Percentiles rank a stretch among this genome's conserved stretches.
Conservation (phyloP, 2,888 invertebrate genomes). For the Pyrrhosoma nymphula region DNA sequence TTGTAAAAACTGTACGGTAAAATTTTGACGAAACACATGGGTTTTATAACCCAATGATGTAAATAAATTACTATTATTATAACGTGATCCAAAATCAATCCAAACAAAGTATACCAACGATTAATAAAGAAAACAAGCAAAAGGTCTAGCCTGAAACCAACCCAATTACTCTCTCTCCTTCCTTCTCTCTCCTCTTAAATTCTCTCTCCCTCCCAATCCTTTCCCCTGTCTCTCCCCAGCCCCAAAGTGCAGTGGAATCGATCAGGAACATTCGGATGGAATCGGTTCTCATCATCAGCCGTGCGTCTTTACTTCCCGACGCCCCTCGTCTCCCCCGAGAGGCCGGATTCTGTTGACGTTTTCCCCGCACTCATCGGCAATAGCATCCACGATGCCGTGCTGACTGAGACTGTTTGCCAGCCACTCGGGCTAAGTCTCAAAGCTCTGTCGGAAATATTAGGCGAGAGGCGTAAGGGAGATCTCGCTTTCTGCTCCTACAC, state of each 20-base stretch:
- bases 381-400: neutral
- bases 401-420: neutral
- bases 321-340: neutral
- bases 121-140: too few relatives aligned
- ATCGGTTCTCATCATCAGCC: neutral
- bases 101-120: too few relatives aligned
- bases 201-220: neutral
- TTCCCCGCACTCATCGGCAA: neutral
- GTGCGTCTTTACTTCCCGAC: neutral
- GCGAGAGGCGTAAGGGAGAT: neutral
- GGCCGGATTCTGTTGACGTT: conserved; percentile 2
- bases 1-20: too few relatives aligned
- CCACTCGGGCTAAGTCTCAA: neutral
- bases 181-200: neutral
- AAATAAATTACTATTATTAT: too few relatives aligned
- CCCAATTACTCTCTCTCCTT: neutral
- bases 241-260: neutral
- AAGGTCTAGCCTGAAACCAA: too few relatives aligned
- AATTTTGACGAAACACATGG: too few relatives aligned
- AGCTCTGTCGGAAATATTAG: neutral
- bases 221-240: neutral
- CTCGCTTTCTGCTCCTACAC: neutral
- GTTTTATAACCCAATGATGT: too few relatives aligned
- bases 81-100: too few relatives aligned
- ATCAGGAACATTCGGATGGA: neutral